Percentiles rank a stretch among this genome's conserved stretches.
Conservation (phyloP, 92 coral and sea anemone genomes). For the Actinostola sp. region DNA sequence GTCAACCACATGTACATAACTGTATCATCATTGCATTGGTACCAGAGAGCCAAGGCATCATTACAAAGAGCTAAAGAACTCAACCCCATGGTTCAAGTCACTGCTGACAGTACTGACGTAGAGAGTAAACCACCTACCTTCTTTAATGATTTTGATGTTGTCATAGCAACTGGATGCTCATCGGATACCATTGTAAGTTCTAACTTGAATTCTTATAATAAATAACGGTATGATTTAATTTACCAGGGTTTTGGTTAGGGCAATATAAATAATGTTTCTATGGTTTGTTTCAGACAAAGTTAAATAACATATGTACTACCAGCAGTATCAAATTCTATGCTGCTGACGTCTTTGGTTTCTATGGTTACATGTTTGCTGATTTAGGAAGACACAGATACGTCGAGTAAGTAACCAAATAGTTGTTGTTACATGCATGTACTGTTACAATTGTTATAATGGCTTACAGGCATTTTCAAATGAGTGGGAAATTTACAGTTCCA, state of each 20-base stretch:
- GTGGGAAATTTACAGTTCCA: no score
- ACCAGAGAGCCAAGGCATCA: slow-evolving; percentile 88
- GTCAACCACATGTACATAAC: background rate
- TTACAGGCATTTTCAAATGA: no score
- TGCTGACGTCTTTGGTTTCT: slow-evolving; percentile 97
- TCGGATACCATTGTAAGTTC: slow-evolving; percentile 75
- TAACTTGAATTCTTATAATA: no score
- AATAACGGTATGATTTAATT: no score
- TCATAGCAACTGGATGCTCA: slow-evolving; percentile 86
- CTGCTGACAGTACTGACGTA: slow-evolving; percentile 74
- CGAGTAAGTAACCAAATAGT: slow-evolving; percentile 96
- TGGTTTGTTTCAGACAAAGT: slow-evolving; percentile 62
- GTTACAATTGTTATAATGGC: no score
- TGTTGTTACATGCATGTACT: no score
- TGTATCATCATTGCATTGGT: no score
- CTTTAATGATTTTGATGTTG: slow-evolving; percentile 84
- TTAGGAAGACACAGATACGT: slow-evolving; percentile 92
- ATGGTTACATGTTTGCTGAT: slow-evolving; percentile 95
- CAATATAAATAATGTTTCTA: no score
- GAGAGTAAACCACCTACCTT: slow-evolving; percentile 67
- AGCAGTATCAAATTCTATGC: slow-evolving; percentile 82
- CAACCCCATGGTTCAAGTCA: slow-evolving; percentile 94
- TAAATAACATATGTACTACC: slow-evolving; percentile 76
- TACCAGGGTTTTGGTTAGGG: no score
- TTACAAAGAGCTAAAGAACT: slow-evolving; percentile 85